Conservation (phyloP, 2,113 vertebrate genomes). For the Miniopterus natalensis region DNA sequence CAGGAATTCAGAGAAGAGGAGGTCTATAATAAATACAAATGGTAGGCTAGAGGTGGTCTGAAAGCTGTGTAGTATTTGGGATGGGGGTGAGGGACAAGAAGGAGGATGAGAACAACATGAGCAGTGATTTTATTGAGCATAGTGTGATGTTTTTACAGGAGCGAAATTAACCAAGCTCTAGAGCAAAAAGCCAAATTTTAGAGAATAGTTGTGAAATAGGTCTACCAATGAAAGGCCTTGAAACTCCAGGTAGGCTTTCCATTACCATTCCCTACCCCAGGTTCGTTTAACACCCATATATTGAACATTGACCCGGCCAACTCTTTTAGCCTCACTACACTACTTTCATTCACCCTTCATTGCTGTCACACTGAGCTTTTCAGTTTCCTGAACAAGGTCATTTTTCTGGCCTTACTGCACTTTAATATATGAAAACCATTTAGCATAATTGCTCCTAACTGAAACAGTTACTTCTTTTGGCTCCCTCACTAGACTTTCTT, state of each 20-base stretch:
- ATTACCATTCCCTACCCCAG: neutral
- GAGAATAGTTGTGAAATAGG: neutral
- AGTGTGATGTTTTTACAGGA: conserved; percentile 10
- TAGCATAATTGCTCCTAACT: conserved; percentile 1
- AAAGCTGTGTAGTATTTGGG: conserved; percentile 8
- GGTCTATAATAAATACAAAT: neutral
- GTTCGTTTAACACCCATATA: neutral
- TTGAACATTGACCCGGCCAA: neutral
- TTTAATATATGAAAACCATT: neutral
- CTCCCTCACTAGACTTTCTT: neutral
- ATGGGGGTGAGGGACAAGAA: neutral
- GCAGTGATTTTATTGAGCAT: neutral
- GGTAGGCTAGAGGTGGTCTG: neutral
- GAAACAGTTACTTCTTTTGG: conserved; percentile 21
- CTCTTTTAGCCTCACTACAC: neutral
- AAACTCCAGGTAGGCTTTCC: neutral
- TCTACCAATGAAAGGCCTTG: neutral
- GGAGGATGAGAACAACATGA: neutral
- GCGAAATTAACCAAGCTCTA: conserved; percentile 15
- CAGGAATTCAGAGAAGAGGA: conserved; percentile 29
- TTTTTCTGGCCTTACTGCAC: neutral
- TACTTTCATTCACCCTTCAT: neutral
- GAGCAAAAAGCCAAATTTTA: neutral
- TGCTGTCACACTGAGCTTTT: neutral
- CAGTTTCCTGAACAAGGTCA: neutral